phyloP scores from a whole-genome alignment of 2,797 vertebrate species.

The Eospalax fontanierii region DNA sequence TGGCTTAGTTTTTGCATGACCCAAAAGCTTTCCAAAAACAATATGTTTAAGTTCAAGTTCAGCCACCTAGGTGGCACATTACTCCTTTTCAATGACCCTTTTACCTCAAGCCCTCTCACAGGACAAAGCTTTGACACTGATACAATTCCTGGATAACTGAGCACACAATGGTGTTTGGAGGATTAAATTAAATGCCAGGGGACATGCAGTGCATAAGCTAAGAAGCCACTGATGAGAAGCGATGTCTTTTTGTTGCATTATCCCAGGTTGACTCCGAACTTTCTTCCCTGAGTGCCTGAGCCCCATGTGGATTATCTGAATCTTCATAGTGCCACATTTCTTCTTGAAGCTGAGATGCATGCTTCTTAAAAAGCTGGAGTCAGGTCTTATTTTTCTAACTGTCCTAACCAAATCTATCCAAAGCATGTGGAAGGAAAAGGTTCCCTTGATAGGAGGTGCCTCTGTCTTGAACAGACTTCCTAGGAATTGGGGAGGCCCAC shows the following conservation, averaged over 20 bases:
- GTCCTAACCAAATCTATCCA: conserved; percentile 18
- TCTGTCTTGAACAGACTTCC: background rate
- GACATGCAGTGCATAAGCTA: background rate
- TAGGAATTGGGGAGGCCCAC: no score
- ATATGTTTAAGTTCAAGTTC: background rate
- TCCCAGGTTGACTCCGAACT: background rate
- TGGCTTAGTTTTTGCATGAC: conserved; percentile 1
- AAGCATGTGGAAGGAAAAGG: background rate
- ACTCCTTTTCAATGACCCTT: background rate
- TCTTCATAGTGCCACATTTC: rapidly evolving
- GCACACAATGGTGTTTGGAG: background rate
- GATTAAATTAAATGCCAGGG: background rate
- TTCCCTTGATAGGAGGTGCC: background rate
- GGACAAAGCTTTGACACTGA: background rate
- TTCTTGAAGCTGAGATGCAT: background rate
- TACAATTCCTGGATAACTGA: background rate
- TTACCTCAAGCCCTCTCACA: background rate
- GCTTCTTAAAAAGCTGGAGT: background rate
- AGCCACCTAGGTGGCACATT: background rate
- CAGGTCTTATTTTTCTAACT: conserved; percentile 38
- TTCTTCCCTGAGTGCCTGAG: no score
- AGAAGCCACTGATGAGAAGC: background rate
- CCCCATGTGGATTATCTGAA: rapidly evolving
- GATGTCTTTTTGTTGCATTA: background rate
- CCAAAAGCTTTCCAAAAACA: conserved; percentile 24